Percentiles rank a stretch among this genome's conserved stretches.
phyloP scores from a whole-genome alignment of 2,888 invertebrate genomes.

The Athetis lepigone region DNA sequence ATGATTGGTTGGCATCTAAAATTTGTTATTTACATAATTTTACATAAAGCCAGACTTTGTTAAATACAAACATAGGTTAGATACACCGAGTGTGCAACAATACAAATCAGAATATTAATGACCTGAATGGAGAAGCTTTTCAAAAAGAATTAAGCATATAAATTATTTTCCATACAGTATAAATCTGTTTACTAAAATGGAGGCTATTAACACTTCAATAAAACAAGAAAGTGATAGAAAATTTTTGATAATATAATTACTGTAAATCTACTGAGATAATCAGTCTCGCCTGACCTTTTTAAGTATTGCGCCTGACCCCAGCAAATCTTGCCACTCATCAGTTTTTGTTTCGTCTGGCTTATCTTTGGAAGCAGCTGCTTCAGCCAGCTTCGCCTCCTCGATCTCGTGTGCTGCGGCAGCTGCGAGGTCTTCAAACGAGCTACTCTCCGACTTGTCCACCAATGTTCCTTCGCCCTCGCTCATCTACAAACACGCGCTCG shows the following conservation, averaged over 20 bases:
- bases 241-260: slow-evolving; percentile 9
- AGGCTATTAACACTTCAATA: background rate
- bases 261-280: slow-evolving; percentile 15
- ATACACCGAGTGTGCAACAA: background rate
- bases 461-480: slow-evolving; percentile 83
- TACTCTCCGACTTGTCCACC: slow-evolving; percentile 92
- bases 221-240: background rate
- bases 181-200: background rate
- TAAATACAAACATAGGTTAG: background rate
- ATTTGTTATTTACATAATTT: slow-evolving; percentile 30
- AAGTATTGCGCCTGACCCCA: slow-evolving; percentile 94
- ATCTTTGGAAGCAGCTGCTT: slow-evolving; percentile 79
- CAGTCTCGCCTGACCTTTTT: slow-evolving; percentile 84
- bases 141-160: too few species aligned
- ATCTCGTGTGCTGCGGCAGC: slow-evolving; percentile 90
- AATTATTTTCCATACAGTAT: background rate
- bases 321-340: slow-evolving; percentile 93
- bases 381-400: slow-evolving; percentile 86
- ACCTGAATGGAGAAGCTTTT: too few species aligned
- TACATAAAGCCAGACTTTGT: slow-evolving; percentile 14
- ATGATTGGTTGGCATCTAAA: slow-evolving; percentile 1
- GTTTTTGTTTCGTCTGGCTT: slow-evolving; percentile 74
- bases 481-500: slow-evolving; percentile 81
- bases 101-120: background rate
- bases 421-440: slow-evolving; percentile 92